phyloP scores from a whole-genome alignment of 1,140 invertebrate genomes.

The Drosophila chauvacae region DNA sequence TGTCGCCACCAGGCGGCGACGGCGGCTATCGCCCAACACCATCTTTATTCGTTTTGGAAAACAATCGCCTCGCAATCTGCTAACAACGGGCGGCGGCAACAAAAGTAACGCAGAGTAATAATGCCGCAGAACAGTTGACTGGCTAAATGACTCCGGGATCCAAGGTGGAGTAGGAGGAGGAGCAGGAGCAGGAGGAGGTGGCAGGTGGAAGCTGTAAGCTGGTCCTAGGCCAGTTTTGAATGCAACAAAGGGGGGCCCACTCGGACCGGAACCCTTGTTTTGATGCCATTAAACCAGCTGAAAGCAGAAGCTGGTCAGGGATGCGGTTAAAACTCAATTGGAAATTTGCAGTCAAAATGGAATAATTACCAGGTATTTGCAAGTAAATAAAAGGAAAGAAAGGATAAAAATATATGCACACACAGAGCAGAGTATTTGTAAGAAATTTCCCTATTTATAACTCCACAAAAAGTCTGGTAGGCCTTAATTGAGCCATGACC shows the following conservation, averaged over 20 bases:
- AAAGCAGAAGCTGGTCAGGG: background rate
- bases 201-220: background rate
- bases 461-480: background rate
- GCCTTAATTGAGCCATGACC: background rate
- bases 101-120: constrained; percentile 56
- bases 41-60: constrained; percentile 70
- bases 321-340: background rate
- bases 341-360: background rate
- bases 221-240: constrained; percentile 9
- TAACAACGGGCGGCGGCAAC: constrained; percentile 50
- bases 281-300: background rate
- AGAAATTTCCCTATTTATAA: background rate
- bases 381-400: background rate
- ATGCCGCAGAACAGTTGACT: constrained; percentile 69
- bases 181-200: no score
- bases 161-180: background rate
- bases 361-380: background rate
- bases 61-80: constrained; percentile 74
- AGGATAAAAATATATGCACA: background rate
- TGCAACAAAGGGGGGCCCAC: constrained; percentile 8
- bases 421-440: background rate
- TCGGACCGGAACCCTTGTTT: constrained; percentile 8
- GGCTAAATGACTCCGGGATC: constrained; percentile 60
- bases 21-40: constrained; percentile 64
- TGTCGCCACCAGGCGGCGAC: constrained; percentile 55